These are phyloP conservation scores for Calameuta idolon DNA, from an alignment of 2,888 invertebrate species.

Conservation along the genomic window DNA sequence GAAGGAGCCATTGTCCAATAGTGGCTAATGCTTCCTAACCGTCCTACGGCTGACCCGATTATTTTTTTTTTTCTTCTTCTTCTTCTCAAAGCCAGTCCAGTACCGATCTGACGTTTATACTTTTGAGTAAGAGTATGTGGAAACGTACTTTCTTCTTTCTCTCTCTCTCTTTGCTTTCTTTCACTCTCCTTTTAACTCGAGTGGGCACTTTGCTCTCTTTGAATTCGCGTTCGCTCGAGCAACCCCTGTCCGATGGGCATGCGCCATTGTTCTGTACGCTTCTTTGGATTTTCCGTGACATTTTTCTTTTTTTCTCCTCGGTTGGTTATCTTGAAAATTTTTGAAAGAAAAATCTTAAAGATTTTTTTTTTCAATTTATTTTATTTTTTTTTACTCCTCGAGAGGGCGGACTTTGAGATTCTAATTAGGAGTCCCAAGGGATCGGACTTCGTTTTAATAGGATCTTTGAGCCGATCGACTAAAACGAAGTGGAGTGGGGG, in stretches of 20 bases:
- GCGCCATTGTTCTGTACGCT: not conserved
- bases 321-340: not conserved
- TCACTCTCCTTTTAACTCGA: not conserved
- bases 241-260: not conserved
- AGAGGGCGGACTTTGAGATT: not conserved
- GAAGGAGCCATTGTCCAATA: not conserved
- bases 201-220: not conserved
- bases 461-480: not conserved
- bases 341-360: not conserved
- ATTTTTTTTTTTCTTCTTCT: constrained; percentile 17
- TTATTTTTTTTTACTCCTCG: not conserved
- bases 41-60: constrained; percentile 39
- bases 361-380: not conserved
- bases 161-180: not conserved
- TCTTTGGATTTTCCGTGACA: not conserved
- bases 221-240: not conserved
- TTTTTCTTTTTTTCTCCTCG: not conserved
- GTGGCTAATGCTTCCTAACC: constrained; percentile 23
- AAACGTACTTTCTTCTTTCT: not conserved
- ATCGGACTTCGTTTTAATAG: not conserved
- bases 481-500: not conserved
- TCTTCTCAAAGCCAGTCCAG: not conserved
- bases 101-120: not conserved
- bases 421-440: not conserved
- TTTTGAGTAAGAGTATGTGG: not conserved